These are phyloP conservation scores for Polypedilum vanderplanki DNA, from an alignment of 1,140 invertebrate species.

Conservation along the genomic window DNA sequence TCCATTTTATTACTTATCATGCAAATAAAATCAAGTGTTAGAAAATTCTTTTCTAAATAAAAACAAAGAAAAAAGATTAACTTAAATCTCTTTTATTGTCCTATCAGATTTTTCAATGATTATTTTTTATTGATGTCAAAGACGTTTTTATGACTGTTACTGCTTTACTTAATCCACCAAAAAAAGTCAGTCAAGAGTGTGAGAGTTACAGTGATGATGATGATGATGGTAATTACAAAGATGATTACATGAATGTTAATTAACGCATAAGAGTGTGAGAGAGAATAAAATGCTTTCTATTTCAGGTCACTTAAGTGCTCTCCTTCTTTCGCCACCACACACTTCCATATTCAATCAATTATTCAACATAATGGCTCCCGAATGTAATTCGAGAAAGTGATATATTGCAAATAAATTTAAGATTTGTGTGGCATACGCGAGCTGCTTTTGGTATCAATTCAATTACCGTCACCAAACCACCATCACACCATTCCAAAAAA, in stretches of 20 bases:
- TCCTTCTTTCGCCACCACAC: background rate
- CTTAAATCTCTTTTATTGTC: background rate
- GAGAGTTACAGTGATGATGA: background rate
- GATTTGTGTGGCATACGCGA: conserved; percentile 3
- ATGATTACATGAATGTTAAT: background rate
- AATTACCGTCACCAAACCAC: background rate
- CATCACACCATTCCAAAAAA: no score
- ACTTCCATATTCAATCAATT: background rate
- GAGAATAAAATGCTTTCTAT: background rate
- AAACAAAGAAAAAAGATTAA: background rate
- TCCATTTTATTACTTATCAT: no score
- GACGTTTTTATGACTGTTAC: conserved; percentile 23
- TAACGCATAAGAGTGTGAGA: background rate
- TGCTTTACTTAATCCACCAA: background rate
- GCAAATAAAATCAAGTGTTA: background rate
- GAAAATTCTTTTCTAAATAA: no score
- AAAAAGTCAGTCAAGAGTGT: background rate
- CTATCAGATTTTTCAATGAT: conserved; percentile 19
- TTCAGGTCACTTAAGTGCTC: conserved; percentile 1
- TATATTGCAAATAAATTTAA: conserved; percentile 15
- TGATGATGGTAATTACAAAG: conserved; percentile 19
- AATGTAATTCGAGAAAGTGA: conserved; percentile 3
- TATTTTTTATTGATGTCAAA: conserved; percentile 26
- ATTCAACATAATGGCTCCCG: background rate
- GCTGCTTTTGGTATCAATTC: background rate